These are phyloP conservation scores for Brachionus angularis DNA, from an alignment of 1,140 invertebrate genomes.

Conservation along the genomic window DNA sequence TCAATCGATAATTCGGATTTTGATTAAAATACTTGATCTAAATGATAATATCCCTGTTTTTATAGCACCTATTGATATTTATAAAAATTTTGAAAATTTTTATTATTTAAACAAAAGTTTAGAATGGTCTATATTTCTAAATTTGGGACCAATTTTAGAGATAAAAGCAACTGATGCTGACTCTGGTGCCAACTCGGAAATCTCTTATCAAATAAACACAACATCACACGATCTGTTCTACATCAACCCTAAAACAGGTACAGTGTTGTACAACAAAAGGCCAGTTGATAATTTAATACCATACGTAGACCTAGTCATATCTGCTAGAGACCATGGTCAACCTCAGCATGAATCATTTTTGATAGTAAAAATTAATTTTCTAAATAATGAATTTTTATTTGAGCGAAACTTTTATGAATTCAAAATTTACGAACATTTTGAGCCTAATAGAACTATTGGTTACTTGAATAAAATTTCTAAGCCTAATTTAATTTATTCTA, in stretches of 20 bases:
- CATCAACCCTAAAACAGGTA: background rate
- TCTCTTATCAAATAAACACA: background rate
- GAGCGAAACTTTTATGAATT: slow-evolving; percentile 7
- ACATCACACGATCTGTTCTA: background rate
- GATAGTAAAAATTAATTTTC: background rate
- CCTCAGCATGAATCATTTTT: slow-evolving; percentile 5
- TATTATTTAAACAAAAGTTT: too few species aligned
- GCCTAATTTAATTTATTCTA: slow-evolving; percentile 4
- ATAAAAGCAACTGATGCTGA: slow-evolving; percentile 8
- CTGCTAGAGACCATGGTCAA: background rate
- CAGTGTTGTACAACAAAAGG: background rate
- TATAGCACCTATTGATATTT: background rate
- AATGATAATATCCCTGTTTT: slow-evolving; percentile 32
- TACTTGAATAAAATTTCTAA: too few species aligned
- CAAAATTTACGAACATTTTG: background rate
- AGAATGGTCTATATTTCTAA: too few species aligned
- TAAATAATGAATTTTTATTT: slow-evolving; percentile 14
- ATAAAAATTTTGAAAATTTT: too few species aligned
- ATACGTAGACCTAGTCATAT: background rate
- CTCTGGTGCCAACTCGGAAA: background rate
- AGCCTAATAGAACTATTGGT: background rate
- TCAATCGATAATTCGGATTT: background rate
- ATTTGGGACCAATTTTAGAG: background rate
- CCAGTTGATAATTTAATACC: too few species aligned
- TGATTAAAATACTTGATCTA: slow-evolving; percentile 12